Evolutionary conservation across 2,888 invertebrate genomes (phyloP).

Genomic region (Plebejus melissa): DNA sequence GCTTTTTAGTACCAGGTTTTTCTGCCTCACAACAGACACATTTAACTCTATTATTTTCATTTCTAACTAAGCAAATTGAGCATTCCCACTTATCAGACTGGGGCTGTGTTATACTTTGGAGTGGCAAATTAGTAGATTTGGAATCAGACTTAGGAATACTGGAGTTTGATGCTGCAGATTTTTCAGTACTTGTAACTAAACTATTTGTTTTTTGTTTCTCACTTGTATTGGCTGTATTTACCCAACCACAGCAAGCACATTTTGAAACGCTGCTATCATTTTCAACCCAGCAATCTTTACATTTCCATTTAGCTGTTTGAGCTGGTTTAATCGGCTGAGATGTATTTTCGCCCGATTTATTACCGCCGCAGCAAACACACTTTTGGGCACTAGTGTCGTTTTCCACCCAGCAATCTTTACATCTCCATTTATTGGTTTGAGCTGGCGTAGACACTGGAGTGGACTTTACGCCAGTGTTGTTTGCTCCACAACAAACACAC

Average conservation of each 20-base stretch:
- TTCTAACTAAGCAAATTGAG: slow-evolving; percentile 54
- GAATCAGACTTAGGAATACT: slow-evolving; percentile 43
- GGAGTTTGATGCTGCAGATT: slow-evolving; percentile 43
- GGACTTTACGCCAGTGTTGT: slow-evolving; percentile 27
- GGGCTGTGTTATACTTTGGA: slow-evolving; percentile 44
- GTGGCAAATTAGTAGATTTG: slow-evolving; percentile 36
- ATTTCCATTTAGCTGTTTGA: slow-evolving; percentile 47
- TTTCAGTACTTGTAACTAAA: slow-evolving; percentile 28
- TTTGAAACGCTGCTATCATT: slow-evolving; percentile 46
- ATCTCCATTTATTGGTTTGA: slow-evolving; percentile 50
- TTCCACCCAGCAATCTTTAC: slow-evolving; percentile 51
- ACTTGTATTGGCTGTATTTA: slow-evolving; percentile 38
- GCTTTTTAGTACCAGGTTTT: slow-evolving; percentile 40
- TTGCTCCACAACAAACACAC: slow-evolving; percentile 49
- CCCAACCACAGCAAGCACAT: slow-evolving; percentile 49
- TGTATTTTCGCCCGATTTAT: slow-evolving; percentile 27
- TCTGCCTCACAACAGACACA: slow-evolving; percentile 60
- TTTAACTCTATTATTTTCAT: slow-evolving; percentile 47
- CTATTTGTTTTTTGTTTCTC: slow-evolving; percentile 21
- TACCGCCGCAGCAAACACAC: slow-evolving; percentile 48
- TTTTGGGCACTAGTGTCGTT: slow-evolving; percentile 46
- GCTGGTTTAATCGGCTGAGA: slow-evolving; percentile 32
- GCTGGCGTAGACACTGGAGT: slow-evolving; percentile 32
- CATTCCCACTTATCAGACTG: slow-evolving; percentile 62
- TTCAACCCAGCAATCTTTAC: slow-evolving; percentile 50